These are phyloP conservation scores for Hydroisotoma schaefferi DNA, from an alignment of 2,888 invertebrate genomes.

Conservation along the genomic window DNA sequence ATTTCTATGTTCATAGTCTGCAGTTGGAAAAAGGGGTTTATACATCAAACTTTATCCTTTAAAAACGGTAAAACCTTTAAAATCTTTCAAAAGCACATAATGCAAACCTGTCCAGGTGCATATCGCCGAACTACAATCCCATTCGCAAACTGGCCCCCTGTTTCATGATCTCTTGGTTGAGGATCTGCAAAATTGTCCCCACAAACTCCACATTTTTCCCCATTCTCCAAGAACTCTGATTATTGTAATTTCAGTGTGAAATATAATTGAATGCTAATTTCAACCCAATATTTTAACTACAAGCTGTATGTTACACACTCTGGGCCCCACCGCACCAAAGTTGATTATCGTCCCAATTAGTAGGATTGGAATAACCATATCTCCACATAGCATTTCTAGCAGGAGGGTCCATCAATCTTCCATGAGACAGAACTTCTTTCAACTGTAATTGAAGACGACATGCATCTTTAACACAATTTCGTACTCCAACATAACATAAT, in stretches of 20 bases:
- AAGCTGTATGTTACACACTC: slow-evolving; percentile 55
- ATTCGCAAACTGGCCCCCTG: slow-evolving; percentile 78
- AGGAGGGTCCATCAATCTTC: slow-evolving; percentile 86
- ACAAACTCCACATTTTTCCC: slow-evolving; percentile 81
- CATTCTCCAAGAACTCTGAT: slow-evolving; percentile 41
- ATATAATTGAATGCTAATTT: slow-evolving; percentile 10
- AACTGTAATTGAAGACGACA: slow-evolving; percentile 47
- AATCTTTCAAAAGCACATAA: background rate
- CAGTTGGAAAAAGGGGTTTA: slow-evolving; percentile 22
- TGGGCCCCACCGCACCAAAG: slow-evolving; percentile 88
- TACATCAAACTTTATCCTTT: background rate
- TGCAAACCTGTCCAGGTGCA: slow-evolving; percentile 77
- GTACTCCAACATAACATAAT: background rate
- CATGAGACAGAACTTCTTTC: slow-evolving; percentile 65
- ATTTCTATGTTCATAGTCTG: slow-evolving; percentile 80
- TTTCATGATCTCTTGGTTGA: slow-evolving; percentile 79
- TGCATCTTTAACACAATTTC: background rate
- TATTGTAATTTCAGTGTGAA: too few relatives aligned
- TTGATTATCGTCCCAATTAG: slow-evolving; percentile 91
- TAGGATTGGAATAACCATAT: slow-evolving; percentile 85
- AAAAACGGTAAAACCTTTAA: background rate
- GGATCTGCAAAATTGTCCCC: slow-evolving; percentile 77
- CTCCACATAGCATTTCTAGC: slow-evolving; percentile 92
- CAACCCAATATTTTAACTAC: slow-evolving; percentile 6
- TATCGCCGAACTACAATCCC: slow-evolving; percentile 79